Evolutionary conservation across 2,113 vertebrate genomes (phyloP), one percentile per base, ranked within the genome.

Genomic region (Dolichallabes microphthalmus): DNA sequence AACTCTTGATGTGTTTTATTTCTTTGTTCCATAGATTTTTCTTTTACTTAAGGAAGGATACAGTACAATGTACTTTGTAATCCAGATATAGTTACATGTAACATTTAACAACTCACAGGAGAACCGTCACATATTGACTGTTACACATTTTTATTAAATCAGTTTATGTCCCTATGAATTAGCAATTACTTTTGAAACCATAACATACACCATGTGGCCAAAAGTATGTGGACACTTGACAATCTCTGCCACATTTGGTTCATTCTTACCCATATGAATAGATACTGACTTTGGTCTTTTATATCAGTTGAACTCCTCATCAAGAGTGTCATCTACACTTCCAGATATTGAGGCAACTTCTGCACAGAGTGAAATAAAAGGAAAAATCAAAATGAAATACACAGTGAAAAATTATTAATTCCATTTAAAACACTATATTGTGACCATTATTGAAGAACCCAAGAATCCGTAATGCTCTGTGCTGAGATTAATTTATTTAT

Each of bases 341-440:
- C 92, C 94, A 88, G 94, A 95, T 90, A 95, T 94, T 6, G 94
- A 95, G 50, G 94, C 93, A 57, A 91, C 93, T 91, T 95, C 94
- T 95, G 52, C 58, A 83, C 73, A 60, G 35, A 11, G 32, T 4
- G 20, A 68, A 64, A 35, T 0, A 73, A 4, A 45, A 60, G 17
- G 22, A 11, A 5, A 13, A 35, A 39, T 20, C 8, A 66, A 68
- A 15, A 52, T 20, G 2, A 39, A 57, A 57, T 7, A 25, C 14
- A 45, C 15, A 66, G 19, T 7, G 58, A 7, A 73, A 19, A 30
- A 32, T 22, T 0, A 32, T 25, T 12, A 55, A 58, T 35, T 78
- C 55, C 5, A 7, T 76, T 74, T 45, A 73, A 76, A 53, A 53
- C n/a, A 55, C 19, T 60, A 30, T 22, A 79, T 60, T 25, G 55